phyloP scores from a whole-genome alignment of 1,140 invertebrate genomes.

The Octopus sinensis region DNA sequence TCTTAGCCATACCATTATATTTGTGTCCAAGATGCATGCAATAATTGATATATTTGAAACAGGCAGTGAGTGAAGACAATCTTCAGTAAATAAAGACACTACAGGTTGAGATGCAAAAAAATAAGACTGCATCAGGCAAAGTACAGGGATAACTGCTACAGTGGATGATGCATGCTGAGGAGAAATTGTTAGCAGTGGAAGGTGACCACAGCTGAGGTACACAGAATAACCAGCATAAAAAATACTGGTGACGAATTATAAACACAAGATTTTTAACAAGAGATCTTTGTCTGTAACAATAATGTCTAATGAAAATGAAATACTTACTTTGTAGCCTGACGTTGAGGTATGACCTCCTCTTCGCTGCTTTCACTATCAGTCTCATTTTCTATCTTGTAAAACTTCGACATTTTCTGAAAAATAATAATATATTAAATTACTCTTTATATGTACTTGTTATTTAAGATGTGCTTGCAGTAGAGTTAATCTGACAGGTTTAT shows the following conservation, averaged over 20 bases:
- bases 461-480: too few relatives aligned
- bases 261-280: not conserved
- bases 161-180: not conserved
- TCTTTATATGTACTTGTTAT: too few relatives aligned
- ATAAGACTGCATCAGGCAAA: too few relatives aligned
- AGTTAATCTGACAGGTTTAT: too few relatives aligned
- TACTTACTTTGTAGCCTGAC: conserved; percentile 25
- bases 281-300: not conserved
- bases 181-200: conserved; percentile 13
- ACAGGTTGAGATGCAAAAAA: too few relatives aligned
- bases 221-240: conserved; percentile 3
- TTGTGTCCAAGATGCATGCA: too few relatives aligned
- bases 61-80: too few relatives aligned
- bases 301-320: conserved; percentile 6
- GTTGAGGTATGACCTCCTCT: conserved; percentile 40
- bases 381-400: conserved; percentile 54
- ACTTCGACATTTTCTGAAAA: conserved; percentile 48
- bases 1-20: too few relatives aligned
- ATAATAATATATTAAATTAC: not conserved
- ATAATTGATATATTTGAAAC: too few relatives aligned
- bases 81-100: too few relatives aligned
- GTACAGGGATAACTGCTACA: not conserved
- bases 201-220: conserved; percentile 1
- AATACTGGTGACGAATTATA: not conserved
- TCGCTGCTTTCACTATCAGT: conserved; percentile 53